A percentile compares a stretch with the other conserved stretches of the same genome.
These are phyloP conservation scores for Volucella zonaria DNA, from an alignment of 2,888 invertebrate genomes.

Conservation along the genomic window DNA sequence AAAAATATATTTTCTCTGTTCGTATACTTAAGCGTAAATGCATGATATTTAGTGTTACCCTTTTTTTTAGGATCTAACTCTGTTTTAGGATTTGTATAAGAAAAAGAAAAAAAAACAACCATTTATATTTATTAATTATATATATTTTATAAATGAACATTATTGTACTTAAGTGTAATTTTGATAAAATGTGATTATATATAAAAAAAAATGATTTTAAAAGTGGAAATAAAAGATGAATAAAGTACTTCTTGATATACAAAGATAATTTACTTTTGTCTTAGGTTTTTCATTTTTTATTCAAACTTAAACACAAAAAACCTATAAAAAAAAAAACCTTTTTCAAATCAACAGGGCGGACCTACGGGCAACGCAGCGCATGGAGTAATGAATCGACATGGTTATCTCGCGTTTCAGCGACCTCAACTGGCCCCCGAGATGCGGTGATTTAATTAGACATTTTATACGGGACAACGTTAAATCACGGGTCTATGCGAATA, in stretches of 20 bases:
- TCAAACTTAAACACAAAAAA: not conserved
- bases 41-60: constrained; percentile 60
- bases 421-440: too few relatives aligned
- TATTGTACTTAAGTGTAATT: constrained; percentile 71
- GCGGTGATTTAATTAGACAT: too few relatives aligned
- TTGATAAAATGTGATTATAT: constrained; percentile 73
- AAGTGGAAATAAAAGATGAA: constrained; percentile 65
- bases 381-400: too few relatives aligned
- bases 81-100: constrained; percentile 68
- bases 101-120: constrained; percentile 36
- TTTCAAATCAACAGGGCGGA: not conserved
- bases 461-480: too few relatives aligned
- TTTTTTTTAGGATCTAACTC: constrained; percentile 63
- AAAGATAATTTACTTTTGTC: constrained; percentile 28
- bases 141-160: constrained; percentile 70
- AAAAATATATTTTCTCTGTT: constrained; percentile 57
- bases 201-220: constrained; percentile 41
- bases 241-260: constrained; percentile 62
- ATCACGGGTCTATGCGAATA: too few relatives aligned
- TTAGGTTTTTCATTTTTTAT: not conserved
- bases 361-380: too few relatives aligned
- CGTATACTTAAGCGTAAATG: constrained; percentile 31
- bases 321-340: not conserved
- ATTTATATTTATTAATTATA: constrained; percentile 69
- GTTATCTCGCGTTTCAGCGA: too few relatives aligned